Percentiles rank a stretch among this genome's conserved stretches.
These are phyloP conservation scores for Pararge aegeria DNA, from an alignment of 1,140 invertebrate species.

Conservation along the genomic window DNA sequence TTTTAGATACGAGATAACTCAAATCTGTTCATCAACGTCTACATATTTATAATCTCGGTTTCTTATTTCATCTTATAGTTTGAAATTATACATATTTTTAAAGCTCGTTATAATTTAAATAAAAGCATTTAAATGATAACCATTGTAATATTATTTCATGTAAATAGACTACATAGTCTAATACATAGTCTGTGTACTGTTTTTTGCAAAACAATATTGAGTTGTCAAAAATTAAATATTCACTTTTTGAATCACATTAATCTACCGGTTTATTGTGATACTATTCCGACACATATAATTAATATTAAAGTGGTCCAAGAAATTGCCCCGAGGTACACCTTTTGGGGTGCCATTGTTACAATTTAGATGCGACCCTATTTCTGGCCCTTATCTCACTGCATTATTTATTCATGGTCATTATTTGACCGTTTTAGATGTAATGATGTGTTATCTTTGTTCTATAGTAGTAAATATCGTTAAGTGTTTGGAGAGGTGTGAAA, in stretches of 20 bases:
- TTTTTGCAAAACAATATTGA: too few species aligned
- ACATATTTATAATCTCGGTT: too few species aligned
- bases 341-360: conserved; percentile 62
- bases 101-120: too few species aligned
- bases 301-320: conserved; percentile 56
- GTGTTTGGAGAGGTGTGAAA: conserved; percentile 67
- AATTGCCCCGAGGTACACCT: conserved; percentile 53
- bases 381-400: conserved; percentile 63
- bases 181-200: too few species aligned
- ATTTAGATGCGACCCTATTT: conserved; percentile 56
- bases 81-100: too few species aligned
- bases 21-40: background rate
- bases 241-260: conserved; percentile 46
- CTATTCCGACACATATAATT: conserved; percentile 70
- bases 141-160: too few species aligned
- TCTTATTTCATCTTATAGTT: too few species aligned
- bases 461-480: conserved; percentile 52
- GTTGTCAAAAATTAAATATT: conserved; percentile 29
- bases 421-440: conserved; percentile 76
- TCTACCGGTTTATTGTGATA: conserved; percentile 65
- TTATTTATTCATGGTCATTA: conserved; percentile 79
- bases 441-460: conserved; percentile 74
- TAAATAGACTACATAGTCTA: too few species aligned
- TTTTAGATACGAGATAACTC: background rate
- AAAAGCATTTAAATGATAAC: too few species aligned